Base-by-base conservation (phyloP, 2,797 vertebrate species). In the Channa striata region DNA sequence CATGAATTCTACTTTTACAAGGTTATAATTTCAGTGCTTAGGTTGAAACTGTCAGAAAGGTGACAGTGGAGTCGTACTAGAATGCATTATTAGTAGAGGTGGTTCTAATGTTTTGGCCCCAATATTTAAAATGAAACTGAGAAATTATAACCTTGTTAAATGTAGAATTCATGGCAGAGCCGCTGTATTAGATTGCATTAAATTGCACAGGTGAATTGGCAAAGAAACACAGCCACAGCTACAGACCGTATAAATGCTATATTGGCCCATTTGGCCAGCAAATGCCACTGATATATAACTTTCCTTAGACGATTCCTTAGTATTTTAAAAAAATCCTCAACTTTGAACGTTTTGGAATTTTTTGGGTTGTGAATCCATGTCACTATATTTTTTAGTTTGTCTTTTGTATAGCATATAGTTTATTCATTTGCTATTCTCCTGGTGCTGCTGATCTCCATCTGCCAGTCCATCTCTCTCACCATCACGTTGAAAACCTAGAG, bases 401-500 rank as follows among this genome's bases (percentile, higher is more conserved):
- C 2, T 19, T 33, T 21, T 16, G 71, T 59, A 67, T 53, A 67
- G 19, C 33, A 10, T 11, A 17, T 9, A 2, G 9, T 78, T 63
- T 23, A 5, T 33, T 20, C 19, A 53, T n/a, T 43, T 62, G 46
- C 54, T 19, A 57, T 54, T 50, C 46, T 61, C 42, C 11, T 16
- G 2, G 23, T 39, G 61, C 51, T 5, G 51, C 72, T 82, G 58
- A 77, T 82, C 77, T 82, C 67, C 78, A 54, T 17, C 77, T 78
- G 64, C 59, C 59, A 48, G 59, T 69, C 59, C 81, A 17, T 67
- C 64, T 47, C 51, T 74, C 72, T 56, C 75, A 17, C 66, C 64
- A 37, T 77, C 73, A 64, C 23, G 40, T 80, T 72, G 71, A 72
- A 76, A 80, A 84, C 54, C 82, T 69, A 12, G 67, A 77, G 80